Evolutionary conservation across 2,888 invertebrate species (phyloP).

Genomic region (Drosophila macrospina): DNA sequence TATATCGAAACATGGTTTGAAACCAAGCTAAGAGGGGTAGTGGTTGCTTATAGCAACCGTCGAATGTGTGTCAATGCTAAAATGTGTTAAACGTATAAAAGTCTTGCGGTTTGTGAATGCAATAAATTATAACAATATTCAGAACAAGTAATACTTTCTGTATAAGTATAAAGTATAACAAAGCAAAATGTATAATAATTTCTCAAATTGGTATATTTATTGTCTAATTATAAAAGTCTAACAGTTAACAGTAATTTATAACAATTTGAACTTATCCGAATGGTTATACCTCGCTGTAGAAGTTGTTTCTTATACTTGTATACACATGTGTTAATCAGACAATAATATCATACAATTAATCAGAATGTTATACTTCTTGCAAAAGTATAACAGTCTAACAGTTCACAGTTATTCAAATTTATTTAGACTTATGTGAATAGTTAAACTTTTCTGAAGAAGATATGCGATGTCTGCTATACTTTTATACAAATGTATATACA

Average conservation of each 20-base stretch:
- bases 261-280: background rate
- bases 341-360: too few species aligned
- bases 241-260: background rate
- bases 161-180: background rate
- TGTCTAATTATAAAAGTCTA: background rate
- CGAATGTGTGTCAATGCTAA: background rate
- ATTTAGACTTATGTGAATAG: background rate
- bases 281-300: background rate
- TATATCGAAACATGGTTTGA: conserved; percentile 2
- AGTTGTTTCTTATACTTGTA: background rate
- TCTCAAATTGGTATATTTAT: background rate
- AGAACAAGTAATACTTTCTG: background rate
- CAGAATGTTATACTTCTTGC: too few species aligned
- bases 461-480: background rate
- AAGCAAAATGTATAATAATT: background rate
- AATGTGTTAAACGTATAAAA: background rate
- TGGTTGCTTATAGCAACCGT: background rate
- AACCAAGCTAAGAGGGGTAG: conserved; percentile 1
- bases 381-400: too few species aligned
- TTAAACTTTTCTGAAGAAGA: background rate
- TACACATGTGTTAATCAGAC: too few species aligned
- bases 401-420: too few species aligned
- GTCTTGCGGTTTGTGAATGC: too few species aligned
- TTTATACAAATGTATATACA: background rate
- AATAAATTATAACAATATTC: background rate